These are phyloP conservation scores for Ochotona princeps DNA, from an alignment of 2,113 vertebrate genomes.

Conservation along the genomic window DNA sequence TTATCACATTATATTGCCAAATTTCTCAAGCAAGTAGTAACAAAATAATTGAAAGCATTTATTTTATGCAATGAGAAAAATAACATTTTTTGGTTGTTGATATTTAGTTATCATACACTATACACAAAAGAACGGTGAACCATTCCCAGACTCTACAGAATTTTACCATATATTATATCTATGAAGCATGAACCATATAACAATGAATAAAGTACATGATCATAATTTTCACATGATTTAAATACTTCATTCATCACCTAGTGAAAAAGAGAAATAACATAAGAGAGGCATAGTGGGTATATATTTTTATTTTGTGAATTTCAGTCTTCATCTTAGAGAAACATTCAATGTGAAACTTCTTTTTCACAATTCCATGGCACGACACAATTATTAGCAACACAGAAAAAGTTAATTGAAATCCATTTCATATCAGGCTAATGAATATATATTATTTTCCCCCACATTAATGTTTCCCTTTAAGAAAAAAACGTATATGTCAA, in stretches of 20 bases:
- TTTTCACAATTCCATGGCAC: background rate
- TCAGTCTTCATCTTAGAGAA: background rate
- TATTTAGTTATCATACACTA: background rate
- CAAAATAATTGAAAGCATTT: background rate
- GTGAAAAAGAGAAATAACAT: background rate
- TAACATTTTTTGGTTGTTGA: background rate
- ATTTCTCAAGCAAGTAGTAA: background rate
- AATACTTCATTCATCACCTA: background rate
- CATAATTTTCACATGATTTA: background rate
- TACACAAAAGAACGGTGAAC: background rate
- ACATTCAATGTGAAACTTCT: background rate
- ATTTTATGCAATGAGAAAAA: background rate
- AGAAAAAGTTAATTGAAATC: background rate
- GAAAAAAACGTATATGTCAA: too few species aligned
- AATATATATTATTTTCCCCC: too few species aligned
- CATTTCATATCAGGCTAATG: too few species aligned
- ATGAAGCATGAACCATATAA: background rate
- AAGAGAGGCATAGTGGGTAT: background rate
- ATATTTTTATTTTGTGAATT: background rate
- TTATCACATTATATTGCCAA: background rate
- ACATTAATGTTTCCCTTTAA: too few species aligned
- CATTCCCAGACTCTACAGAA: too few species aligned
- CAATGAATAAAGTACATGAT: background rate
- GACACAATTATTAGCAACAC: background rate
- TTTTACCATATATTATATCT: too few species aligned